Evolutionary conservation across 2,888 invertebrate species (phyloP).

Genomic region (Lathronympha strigana): DNA sequence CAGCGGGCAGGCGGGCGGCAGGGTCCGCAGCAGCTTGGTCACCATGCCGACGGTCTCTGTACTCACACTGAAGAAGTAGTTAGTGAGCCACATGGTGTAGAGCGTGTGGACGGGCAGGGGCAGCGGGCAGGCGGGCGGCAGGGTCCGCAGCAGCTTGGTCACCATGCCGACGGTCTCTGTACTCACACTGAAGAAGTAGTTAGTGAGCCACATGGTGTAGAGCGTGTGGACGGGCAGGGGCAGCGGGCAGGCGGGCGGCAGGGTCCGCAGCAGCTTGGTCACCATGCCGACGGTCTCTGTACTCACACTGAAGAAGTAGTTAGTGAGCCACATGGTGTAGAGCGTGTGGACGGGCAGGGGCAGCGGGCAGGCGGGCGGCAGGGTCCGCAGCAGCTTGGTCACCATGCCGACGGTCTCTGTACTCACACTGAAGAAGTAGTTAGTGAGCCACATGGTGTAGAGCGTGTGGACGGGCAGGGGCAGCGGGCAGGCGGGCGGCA

Average conservation of each 20-base stretch:
- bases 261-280: neutral
- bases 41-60: too few relatives aligned
- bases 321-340: neutral
- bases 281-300: neutral
- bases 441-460: neutral
- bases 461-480: neutral
- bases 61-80: constrained; percentile 1
- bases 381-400: neutral
- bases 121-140: neutral
- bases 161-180: neutral
- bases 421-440: neutral
- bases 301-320: neutral
- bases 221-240: neutral
- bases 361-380: neutral
- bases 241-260: neutral
- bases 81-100: neutral
- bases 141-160: neutral
- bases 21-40: too few relatives aligned
- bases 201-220: neutral
- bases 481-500: neutral
- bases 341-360: neutral
- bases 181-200: neutral
- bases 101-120: neutral
- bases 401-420: neutral
- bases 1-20: too few relatives aligned